Evolutionary conservation across 2,113 vertebrate genomes (phyloP), one percentile per base, ranked within the genome.

Genomic region (Procavia capensis): DNA sequence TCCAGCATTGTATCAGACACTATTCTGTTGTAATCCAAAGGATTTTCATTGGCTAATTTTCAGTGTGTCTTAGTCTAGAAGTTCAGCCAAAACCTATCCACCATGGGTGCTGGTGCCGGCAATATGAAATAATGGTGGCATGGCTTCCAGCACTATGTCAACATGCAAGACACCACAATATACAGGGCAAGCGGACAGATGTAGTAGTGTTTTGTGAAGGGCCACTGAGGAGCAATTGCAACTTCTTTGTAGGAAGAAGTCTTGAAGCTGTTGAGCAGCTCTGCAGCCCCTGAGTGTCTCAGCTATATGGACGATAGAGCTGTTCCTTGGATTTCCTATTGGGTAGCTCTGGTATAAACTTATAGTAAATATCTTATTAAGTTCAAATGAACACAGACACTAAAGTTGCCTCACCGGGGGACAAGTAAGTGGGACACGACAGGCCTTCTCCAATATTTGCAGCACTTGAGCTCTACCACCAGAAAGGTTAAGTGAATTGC

Each of bases 401-500:
- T 79, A 79, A 57, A 86, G 59, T 81, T 91, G 25, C 70, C 80
- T 89, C 87, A 34, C 17, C 72, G 83, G 89, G 11, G 86, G 39
- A 61, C 92, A 95, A 85, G 94, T 88, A 94, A 74, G 25, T 59
- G 36, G 80, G 41, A 24, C 57, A 64, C 8, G 61, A 29, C 43
- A 91, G 84, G 76, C 24, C 4, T 93, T 57, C 70, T 76, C 5
- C 50, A 93, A 43, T 47, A 8, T 76, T 91, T 64, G 41, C 36
- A 50, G 41, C 31, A 50, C 20, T 41, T 34, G 14, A 79, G 25
- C 36, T 83, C 31, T 85, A 17, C 29, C 45, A 36, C 34, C 81
- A 80, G 85, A 93, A 64, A 95, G 47, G 59, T 43, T 85, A 86
- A 70, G 68, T 68, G 95, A 95, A 74, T 96, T 59, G 31, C 88